Evolutionary conservation across 92 coral and sea anemone genomes (phyloP).

Genomic region (Galaxea fascicularis): DNA sequence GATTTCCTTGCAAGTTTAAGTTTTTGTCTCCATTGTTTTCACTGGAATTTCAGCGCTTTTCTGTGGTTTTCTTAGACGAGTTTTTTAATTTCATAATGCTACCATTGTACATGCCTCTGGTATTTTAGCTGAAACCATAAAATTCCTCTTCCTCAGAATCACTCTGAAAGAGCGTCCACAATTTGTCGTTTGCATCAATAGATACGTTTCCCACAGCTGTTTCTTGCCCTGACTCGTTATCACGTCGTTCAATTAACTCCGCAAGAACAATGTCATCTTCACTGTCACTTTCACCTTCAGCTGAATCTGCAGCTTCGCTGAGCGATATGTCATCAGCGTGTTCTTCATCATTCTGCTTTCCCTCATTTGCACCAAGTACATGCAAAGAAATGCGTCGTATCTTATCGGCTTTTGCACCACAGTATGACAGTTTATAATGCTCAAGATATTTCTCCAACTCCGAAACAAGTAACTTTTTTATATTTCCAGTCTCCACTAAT

Average conservation of each 20-base stretch:
- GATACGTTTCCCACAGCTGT: constrained; percentile 17
- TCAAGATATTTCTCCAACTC: neutral
- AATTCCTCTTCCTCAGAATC: constrained; percentile 39
- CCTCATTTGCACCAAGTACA: constrained; percentile 44
- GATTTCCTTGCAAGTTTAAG: constrained; percentile 24
- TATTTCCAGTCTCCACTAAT: constrained; percentile 22
- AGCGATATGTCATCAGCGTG: constrained; percentile 26
- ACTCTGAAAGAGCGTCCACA: constrained; percentile 35
- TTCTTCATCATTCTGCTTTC: constrained; percentile 26
- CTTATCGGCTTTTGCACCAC: constrained; percentile 28
- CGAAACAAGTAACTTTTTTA: constrained; percentile 27
- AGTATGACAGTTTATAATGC: neutral
- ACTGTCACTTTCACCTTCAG: constrained; percentile 25
- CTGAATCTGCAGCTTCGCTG: constrained; percentile 5
- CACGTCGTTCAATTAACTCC: constrained; percentile 6
- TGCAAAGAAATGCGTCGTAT: constrained; percentile 1
- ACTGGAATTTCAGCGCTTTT: neutral
- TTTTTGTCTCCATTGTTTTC: neutral
- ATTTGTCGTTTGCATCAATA: constrained; percentile 12
- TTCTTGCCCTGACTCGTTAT: constrained; percentile 27
- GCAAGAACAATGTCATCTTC: constrained; percentile 36
- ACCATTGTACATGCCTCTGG: constrained; percentile 24
- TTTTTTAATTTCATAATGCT: constrained; percentile 21
- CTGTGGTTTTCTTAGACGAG: constrained; percentile 8
- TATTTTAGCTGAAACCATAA: constrained; percentile 31